Conservation (phyloP, 2,888 invertebrate genomes). For the Pecten maximus region DNA sequence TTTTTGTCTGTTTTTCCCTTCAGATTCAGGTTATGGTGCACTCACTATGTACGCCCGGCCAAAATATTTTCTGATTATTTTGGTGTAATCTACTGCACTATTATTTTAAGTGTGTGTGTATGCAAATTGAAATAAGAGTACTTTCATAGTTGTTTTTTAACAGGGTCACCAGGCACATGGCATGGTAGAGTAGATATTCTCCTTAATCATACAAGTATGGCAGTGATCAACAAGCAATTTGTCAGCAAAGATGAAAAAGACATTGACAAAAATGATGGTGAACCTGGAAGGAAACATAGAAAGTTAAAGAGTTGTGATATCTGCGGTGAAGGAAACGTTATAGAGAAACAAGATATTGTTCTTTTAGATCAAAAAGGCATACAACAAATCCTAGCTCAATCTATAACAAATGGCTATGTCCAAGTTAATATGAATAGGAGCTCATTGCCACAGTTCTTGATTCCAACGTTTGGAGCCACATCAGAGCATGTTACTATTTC, state of each 20-base stretch:
- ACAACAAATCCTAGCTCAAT: neutral
- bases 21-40: no score
- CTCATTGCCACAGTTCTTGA: neutral
- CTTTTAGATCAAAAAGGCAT: neutral
- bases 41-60: no score
- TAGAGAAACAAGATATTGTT: neutral
- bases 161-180: neutral
- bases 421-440: neutral
- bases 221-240: neutral
- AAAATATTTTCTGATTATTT: no score
- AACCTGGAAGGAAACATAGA: neutral
- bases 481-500: neutral
- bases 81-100: no score
- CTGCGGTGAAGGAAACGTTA: neutral
- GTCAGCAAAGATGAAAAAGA: neutral
- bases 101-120: no score
- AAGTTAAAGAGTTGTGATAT: neutral
- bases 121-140: neutral
- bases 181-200: neutral
- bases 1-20: no score
- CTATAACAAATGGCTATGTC: constrained; percentile 4
- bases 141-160: neutral
- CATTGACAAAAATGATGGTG: neutral
- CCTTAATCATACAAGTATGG: neutral
- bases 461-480: neutral